Conservation (phyloP, 2,113 vertebrate species). For the Lamprotornis superbus region DNA sequence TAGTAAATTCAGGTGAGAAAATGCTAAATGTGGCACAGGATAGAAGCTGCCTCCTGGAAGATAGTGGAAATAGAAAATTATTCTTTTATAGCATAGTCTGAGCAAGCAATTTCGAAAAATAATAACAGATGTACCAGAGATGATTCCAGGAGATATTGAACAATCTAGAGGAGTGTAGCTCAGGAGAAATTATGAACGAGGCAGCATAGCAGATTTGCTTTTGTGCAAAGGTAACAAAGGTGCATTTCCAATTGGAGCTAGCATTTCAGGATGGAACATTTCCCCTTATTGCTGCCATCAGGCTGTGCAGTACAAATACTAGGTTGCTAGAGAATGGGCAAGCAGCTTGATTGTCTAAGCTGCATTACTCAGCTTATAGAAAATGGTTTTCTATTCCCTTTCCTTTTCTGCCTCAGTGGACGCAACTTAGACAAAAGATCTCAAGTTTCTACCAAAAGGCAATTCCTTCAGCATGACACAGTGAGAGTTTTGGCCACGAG, state of each 20-base stretch:
- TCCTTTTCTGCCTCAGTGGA: not conserved
- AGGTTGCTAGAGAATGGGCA: not conserved
- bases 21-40: not conserved
- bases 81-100: not conserved
- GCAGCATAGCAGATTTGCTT: not conserved
- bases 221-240: not conserved
- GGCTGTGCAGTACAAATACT: not conserved
- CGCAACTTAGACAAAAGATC: not conserved
- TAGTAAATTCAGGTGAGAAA: not conserved
- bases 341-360: not conserved
- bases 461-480: not conserved
- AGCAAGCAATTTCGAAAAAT: slow-evolving; percentile 5
- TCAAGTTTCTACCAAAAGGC: not conserved
- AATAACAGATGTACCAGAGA: not conserved
- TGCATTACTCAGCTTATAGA: not conserved
- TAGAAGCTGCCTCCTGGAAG: not conserved
- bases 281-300: not conserved
- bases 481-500: accelerated
- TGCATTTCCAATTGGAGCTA: not conserved
- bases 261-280: not conserved
- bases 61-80: not conserved
- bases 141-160: slow-evolving; percentile 29
- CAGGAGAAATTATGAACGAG: not conserved
- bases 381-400: not conserved
- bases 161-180: not conserved